Evolutionary conservation across 2,888 invertebrate species (phyloP), one percentile per base, ranked within the genome.

Genomic region (Ennomos fuscantarius): DNA sequence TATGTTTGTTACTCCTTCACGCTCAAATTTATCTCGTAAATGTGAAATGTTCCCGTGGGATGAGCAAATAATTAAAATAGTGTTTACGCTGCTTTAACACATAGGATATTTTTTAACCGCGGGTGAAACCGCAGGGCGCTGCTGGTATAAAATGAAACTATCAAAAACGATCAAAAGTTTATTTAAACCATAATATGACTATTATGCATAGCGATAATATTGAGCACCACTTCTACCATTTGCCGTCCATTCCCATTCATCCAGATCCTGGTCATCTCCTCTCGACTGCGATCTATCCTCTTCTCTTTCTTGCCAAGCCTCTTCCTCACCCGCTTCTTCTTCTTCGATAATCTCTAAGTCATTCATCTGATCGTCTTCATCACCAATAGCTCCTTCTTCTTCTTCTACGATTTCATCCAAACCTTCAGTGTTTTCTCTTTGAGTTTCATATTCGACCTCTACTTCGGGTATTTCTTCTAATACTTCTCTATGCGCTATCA

Each of bases 191-290:
- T 67, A 76, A 72, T 65, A 74, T 68, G 66, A 74, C 75, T 89
- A 88, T 82, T 89, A 87, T 68, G 79, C 74, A 69, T 87, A 87
- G 64, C 86, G 84, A 72, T 80, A 85, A 70, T 82, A 74, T 82
- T 89, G 89, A 85, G 86, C 84, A 64, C 88, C 90, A 56, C 73
- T 79, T 55, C 76, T 75, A 57, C 74, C 76, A 47, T 73, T 80
- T 36, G 75, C 68, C 2, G 82, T 91, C 85, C 86, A 87, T 63
- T 93, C 91, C 93, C 93, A 94, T 69, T 93, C 91, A 35, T 93
- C 90, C 9, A 89, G 73, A 51, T 90, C 87, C 10, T 78, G 81
- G 34, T 92, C 87, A 36, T 82, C 80, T 32, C 82, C 80, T 48
- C 81, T 75, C 1, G 80, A 75, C 45, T 74, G 69, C 1, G 80